Base-by-base conservation (phyloP, 2,113 vertebrate genomes). In the Xenopus laevis region DNA sequence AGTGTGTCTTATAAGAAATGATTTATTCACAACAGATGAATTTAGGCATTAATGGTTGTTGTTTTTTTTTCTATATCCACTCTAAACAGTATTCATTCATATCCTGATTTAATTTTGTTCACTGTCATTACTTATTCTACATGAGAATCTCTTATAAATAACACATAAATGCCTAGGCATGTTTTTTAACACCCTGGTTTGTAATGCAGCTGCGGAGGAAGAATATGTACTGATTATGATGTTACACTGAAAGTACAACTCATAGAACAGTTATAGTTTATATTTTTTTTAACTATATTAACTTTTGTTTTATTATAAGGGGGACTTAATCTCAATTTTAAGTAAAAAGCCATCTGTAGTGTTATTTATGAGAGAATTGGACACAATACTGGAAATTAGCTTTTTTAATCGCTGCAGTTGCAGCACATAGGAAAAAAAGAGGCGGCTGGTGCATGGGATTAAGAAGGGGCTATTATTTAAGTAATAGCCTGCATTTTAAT, bases 101-200 rank as follows among this genome's bases (percentile, higher is more conserved):
- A 88, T 82, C 82, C 83, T 88, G 86, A 90, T 87, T 88, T 90
- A 88, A 87, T 89, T 86, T 88, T 78, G 86, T 86, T 60, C 72
- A 81, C 81, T 87, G 86, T 82, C 82, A 80, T 76, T 85, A 80
- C 77, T 79, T 75, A 83, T 71, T 84, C 65, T 79, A 78, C 79
- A 81, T 85, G n/a, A 89, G 87, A 86, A 88, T 86, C 81, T 87
- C 85, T 83, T 72, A 82, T 84, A 86, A 84, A 78, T 83, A 79
- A 78, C 65, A 80, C 68, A 73, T 77, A 84, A 81, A 86, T 4
- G 33, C 33, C 33, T 5, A 40, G 33, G 8, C 33, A 40, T 40
- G 72, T 84, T 71, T 87, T 84, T 87, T 87, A 85, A 84, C 76
- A 83, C 65, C n/a, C 46, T 78, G 52, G 77, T 82, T 84, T 87